Percentiles rank a stretch among this genome's conserved stretches.
phyloP scores from a whole-genome alignment of 2,888 invertebrate species.

The Habrosyne pyritoides region DNA sequence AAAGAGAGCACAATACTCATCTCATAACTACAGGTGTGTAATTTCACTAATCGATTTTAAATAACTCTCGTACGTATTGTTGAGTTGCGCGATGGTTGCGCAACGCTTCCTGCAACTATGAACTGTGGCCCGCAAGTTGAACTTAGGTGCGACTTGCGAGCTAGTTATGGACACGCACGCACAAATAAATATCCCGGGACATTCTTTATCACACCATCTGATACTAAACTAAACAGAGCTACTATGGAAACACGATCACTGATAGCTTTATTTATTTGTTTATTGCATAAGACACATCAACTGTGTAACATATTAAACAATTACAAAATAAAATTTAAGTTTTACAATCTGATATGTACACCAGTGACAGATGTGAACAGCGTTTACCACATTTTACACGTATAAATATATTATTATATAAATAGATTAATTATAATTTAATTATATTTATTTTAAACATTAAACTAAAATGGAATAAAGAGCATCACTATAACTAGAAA shows the following conservation, averaged over 20 bases:
- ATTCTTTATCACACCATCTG: no score
- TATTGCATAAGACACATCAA: no score
- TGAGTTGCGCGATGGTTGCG: slow-evolving; percentile 7
- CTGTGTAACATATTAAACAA: no score
- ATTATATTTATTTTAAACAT: background rate
- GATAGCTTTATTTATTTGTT: no score
- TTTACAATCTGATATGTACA: no score
- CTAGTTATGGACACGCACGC: background rate
- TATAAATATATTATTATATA: background rate
- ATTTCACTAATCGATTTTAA: slow-evolving; percentile 40
- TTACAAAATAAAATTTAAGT: no score
- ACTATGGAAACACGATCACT: no score
- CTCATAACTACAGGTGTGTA: background rate
- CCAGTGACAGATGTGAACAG: no score
- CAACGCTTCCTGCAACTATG: slow-evolving; percentile 13
- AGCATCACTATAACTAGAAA: no score
- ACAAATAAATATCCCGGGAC: no score
- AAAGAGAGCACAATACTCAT: slow-evolving; percentile 7
- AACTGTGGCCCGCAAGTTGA: background rate
- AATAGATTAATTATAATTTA: no score
- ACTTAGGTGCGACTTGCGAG: background rate
- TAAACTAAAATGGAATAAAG: background rate
- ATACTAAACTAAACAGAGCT: no score
- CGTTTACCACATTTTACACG: background rate
- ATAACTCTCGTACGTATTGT: slow-evolving; percentile 29